Evolutionary conservation across 2,888 invertebrate species (phyloP).

Genomic region (Ligdia adustata): DNA sequence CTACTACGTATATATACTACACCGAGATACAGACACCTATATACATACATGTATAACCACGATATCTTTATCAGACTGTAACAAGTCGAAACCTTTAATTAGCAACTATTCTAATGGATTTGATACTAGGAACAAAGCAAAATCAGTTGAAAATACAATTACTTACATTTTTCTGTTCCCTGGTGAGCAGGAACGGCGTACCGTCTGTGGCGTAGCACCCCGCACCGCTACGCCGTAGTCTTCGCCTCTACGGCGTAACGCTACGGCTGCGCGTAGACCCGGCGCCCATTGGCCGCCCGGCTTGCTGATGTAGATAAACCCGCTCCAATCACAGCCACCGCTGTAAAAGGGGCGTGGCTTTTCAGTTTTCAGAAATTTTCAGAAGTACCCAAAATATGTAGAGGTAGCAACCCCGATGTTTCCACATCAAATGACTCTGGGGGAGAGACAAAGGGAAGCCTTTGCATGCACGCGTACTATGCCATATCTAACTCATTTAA

Average conservation of each 20-base stretch:
- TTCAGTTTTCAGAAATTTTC: constrained; percentile 80
- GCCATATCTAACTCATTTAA: constrained; percentile 12
- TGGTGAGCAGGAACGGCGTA: constrained; percentile 72
- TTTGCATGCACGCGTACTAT: constrained; percentile 22
- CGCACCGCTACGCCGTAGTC: constrained; percentile 64
- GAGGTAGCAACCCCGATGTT: constrained; percentile 54
- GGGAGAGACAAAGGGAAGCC: constrained; percentile 33
- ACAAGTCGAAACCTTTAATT: constrained; percentile 1
- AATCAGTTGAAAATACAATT: constrained; percentile 23
- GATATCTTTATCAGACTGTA: background rate
- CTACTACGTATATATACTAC: too few species aligned
- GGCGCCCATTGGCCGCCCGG: constrained; percentile 66
- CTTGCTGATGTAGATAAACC: constrained; percentile 60
- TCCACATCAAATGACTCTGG: constrained; percentile 51
- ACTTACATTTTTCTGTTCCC: constrained; percentile 75
- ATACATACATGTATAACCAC: constrained; percentile 14
- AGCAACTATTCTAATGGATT: constrained; percentile 8
- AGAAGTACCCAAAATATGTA: constrained; percentile 64
- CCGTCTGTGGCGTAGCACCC: constrained; percentile 67
- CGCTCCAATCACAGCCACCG: constrained; percentile 63
- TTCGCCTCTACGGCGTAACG: constrained; percentile 60
- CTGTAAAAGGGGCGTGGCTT: constrained; percentile 77
- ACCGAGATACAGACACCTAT: too few species aligned
- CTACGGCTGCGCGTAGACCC: constrained; percentile 78
- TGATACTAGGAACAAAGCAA: constrained; percentile 14